Conservation (phyloP, 2,888 invertebrate species). For the Argyresthia goedartella region DNA sequence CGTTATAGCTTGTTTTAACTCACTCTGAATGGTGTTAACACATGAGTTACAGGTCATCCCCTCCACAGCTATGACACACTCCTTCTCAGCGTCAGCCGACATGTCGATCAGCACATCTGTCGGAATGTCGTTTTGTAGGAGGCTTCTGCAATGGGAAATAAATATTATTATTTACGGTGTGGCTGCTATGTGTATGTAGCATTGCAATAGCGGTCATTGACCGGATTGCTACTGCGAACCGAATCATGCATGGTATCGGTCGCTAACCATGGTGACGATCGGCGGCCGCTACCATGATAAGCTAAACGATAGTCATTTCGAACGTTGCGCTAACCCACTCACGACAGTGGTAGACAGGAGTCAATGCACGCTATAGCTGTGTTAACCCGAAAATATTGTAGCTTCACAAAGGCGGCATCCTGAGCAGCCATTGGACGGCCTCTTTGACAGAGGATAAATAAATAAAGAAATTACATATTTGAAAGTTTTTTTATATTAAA, state of each 20-base stretch:
- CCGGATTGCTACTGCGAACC: too few species aligned
- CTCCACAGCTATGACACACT: constrained; percentile 64
- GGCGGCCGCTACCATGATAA: too few species aligned
- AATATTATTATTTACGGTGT: neutral
- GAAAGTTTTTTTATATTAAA: too few species aligned
- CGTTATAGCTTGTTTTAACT: too few species aligned
- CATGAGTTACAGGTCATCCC: constrained; percentile 96
- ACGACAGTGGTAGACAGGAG: neutral
- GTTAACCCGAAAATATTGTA: neutral
- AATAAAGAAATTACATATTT: too few species aligned
- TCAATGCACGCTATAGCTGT: neutral
- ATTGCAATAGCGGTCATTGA: neutral
- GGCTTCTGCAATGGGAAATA: constrained; percentile 30
- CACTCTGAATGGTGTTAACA: constrained; percentile 86
- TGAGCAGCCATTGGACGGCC: neutral
- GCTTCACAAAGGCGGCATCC: neutral
- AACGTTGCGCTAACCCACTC: neutral
- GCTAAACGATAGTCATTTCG: too few species aligned
- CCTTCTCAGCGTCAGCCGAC: constrained; percentile 26
- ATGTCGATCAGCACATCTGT: constrained; percentile 57
- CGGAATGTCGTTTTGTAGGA: constrained; percentile 50
- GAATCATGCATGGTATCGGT: too few species aligned
- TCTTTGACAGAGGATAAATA: too few species aligned
- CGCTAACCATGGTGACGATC: too few species aligned
- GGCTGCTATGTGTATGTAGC: neutral